These are phyloP conservation scores for Periophthalmus magnuspinnatus DNA, from an alignment of 2,797 vertebrate genomes.

Conservation along the genomic window DNA sequence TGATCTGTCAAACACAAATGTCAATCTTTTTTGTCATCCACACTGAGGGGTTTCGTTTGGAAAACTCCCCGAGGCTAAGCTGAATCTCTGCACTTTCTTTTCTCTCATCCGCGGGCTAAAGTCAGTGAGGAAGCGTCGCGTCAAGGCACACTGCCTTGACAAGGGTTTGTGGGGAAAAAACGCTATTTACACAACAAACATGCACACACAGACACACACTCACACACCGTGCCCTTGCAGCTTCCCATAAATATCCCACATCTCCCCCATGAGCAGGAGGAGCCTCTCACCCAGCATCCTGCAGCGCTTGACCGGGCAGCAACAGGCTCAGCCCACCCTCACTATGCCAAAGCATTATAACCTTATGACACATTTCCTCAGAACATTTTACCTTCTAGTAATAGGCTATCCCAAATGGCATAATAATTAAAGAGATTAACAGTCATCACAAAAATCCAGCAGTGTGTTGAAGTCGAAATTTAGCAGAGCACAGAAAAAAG, in stretches of 20 bases:
- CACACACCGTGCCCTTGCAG: slow-evolving; percentile 59
- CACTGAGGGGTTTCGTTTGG: slow-evolving; percentile 61
- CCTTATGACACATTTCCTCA: not conserved
- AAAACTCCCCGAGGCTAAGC: slow-evolving; percentile 62
- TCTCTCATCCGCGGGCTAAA: slow-evolving; percentile 58
- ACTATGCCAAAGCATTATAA: slow-evolving; percentile 25
- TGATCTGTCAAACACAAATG: slow-evolving; percentile 74
- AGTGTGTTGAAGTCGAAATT: slow-evolving; percentile 32
- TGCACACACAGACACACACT: slow-evolving; percentile 19
- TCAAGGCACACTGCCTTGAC: slow-evolving; percentile 66
- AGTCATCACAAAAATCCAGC: slow-evolving; percentile 22
- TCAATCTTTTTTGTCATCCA: slow-evolving; percentile 75
- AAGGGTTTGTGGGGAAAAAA: slow-evolving; percentile 49
- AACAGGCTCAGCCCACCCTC: slow-evolving; percentile 48
- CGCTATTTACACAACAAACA: slow-evolving; percentile 65
- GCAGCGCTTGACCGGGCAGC: slow-evolving; percentile 47
- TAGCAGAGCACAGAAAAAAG: slow-evolving; percentile 48
- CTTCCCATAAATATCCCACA: slow-evolving; percentile 72
- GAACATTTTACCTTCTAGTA: not conserved
- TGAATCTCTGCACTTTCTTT: slow-evolving; percentile 61
- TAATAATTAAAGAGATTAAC: slow-evolving; percentile 11
- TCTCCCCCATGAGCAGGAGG: slow-evolving; percentile 64
- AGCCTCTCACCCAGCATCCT: slow-evolving; percentile 9
- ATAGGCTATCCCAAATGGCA: not conserved
- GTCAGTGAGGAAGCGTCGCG: slow-evolving; percentile 69